These are phyloP conservation scores for Eretmochelys imbricata DNA, from an alignment of 2,113 vertebrate genomes.

Conservation along the genomic window DNA sequence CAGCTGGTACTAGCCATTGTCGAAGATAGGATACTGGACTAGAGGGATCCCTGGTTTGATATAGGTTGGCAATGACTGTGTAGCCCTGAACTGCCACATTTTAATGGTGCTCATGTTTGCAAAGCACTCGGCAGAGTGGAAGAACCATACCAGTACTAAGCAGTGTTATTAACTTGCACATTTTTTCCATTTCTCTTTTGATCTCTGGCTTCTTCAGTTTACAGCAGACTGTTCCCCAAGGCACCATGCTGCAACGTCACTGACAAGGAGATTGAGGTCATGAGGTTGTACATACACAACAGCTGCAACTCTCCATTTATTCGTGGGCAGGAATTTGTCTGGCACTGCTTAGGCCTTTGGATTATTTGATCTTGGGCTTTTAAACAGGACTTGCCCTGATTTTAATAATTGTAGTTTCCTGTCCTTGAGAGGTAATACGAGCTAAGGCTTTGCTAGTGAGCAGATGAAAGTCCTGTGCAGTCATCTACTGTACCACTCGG, in stretches of 20 bases:
- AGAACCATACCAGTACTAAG: not conserved
- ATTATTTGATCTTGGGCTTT: slow-evolving; percentile 77
- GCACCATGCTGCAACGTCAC: not conserved
- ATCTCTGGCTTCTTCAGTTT: not conserved
- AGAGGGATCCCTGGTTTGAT: not conserved
- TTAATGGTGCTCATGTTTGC: not conserved
- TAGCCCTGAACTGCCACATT: not conserved
- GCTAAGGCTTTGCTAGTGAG: slow-evolving; percentile 34
- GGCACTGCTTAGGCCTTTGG: slow-evolving; percentile 67
- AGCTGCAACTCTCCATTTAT: slow-evolving; percentile 25
- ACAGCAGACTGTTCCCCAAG: not conserved
- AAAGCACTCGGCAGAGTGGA: fast-evolving
- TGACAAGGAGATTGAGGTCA: not conserved
- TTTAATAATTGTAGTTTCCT: slow-evolving; percentile 76
- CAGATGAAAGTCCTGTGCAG: slow-evolving; percentile 27
- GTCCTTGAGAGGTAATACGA: slow-evolving; percentile 26
- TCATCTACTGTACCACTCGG: slow-evolving; percentile 18
- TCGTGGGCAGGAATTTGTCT: slow-evolving; percentile 68
- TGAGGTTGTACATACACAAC: not conserved
- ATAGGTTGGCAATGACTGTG: not conserved
- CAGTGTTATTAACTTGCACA: not conserved
- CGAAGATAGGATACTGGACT: not conserved
- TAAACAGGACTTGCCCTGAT: slow-evolving; percentile 78
- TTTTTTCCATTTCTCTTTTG: not conserved
- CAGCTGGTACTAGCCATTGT: not conserved